Evolutionary conservation across 2,113 vertebrate genomes (phyloP), one percentile per base, ranked within the genome.

Genomic region (Oxyura jamaicensis): DNA sequence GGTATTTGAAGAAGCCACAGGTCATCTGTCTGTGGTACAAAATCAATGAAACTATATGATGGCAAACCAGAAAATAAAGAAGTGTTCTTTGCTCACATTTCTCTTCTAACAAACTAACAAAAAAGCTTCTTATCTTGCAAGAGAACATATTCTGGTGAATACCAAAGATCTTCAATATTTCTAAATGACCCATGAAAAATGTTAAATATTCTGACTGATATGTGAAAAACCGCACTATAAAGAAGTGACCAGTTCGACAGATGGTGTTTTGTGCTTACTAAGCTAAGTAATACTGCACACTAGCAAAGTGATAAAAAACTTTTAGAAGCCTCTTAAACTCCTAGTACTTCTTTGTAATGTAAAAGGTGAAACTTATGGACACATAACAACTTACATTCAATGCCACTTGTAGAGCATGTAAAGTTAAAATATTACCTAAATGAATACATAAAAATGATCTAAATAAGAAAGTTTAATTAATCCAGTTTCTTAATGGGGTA

Each of bases 31-130:
- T 48, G 28, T 60, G 19, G 56, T 78, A 86, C 19, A 26, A 62
- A 89, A 65, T 82, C 3, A 94, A 66, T 72, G 67, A 36, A 87
- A 79, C 28, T 85, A 0, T 53, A 22, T 73, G 39, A 74, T 7
- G 44, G 23, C 35, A 86, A 92, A 93, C 8, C 75, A 93, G 46
- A 71, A 93, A 91, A 92, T 44, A 93, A 87, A 14, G 11, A 88
- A 82, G 2, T 36, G 10, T 42, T 86, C 82, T 69, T 85, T 65
- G 84, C 16, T 91, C 25, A 50, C 31, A 86, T 86, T 93, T 93
- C 71, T 94, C 50, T 50, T 96, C 29, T 79, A 87, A 71, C 9
- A 74, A 84, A 41, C 62, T 28, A 41, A 11, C 9, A 41, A 75
- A 91, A 86, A 56, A 22, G 1, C 5, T 75, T 33, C 53, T 91